phyloP scores from a whole-genome alignment of 2,888 invertebrate species.

The Andrena chrysosceles region DNA sequence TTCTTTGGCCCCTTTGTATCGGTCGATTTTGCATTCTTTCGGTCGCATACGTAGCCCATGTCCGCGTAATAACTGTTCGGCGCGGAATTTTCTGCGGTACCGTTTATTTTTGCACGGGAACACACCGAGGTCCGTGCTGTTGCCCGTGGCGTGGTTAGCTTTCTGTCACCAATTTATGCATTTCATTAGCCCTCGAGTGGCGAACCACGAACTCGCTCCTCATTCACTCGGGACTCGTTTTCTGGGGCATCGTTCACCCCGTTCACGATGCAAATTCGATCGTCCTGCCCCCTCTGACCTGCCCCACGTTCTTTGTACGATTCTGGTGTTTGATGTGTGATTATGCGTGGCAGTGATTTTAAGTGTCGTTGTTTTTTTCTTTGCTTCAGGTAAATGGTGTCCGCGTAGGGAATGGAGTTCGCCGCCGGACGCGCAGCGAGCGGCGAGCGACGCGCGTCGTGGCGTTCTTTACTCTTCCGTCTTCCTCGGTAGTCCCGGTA shows the following conservation, averaged over 20 bases:
- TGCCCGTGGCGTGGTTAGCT: not conserved
- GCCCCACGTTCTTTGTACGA: not conserved
- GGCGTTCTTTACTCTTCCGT: constrained; percentile 95
- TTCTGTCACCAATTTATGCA: constrained; percentile 21
- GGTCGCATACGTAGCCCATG: constrained; percentile 29
- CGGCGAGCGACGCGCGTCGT: constrained; percentile 91
- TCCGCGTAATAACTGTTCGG: constrained; percentile 58
- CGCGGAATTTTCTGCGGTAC: constrained; percentile 45
- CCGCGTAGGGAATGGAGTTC: constrained; percentile 95
- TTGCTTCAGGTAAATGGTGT: constrained; percentile 94
- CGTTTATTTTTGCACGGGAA: constrained; percentile 59
- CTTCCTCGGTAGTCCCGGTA: constrained; percentile 96
- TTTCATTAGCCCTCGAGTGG: constrained; percentile 10
- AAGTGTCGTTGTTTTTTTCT: constrained; percentile 54
- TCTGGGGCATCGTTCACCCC: constrained; percentile 9
- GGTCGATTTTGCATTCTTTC: constrained; percentile 62
- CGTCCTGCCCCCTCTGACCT: not conserved
- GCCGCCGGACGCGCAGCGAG: constrained; percentile 91
- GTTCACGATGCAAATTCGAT: constrained; percentile 26
- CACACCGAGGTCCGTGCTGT: constrained; percentile 22
- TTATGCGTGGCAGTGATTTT: constrained; percentile 23
- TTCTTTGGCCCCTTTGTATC: constrained; percentile 73
- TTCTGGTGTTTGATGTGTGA: not conserved
- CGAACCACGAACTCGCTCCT: not conserved
- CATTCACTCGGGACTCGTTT: not conserved